Base-by-base conservation (phyloP, 2,113 vertebrate species). In the Excalfactoria chinensis region DNA sequence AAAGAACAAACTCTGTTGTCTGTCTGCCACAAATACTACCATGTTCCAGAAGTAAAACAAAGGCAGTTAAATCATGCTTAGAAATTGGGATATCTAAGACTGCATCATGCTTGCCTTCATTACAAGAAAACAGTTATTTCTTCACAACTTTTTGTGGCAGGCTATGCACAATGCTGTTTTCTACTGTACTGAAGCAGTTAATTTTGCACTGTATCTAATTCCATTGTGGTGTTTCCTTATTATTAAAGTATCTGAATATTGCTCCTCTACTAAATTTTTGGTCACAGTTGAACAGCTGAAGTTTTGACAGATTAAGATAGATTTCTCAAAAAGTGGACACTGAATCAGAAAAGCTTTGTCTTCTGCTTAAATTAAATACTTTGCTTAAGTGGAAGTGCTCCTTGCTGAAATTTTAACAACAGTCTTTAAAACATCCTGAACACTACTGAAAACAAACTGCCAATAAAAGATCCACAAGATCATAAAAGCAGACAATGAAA, bases 401-500 rank as follows among this genome's bases (percentile, higher is more conserved):
- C 32, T 25, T 17, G 34, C 58, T 13, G 22, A 17, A 51, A 69
- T 46, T n/a, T 8, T 11, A 35, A 25, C 40, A 35, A 30, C 34
- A 6, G 6, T 9, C 35, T 35, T 32, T 13, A 35, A 35, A n/a
- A 23, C 14, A 25, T 25, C 58, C 35, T 35, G 22, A 60, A 60
- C 34, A 25, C 58, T 35, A 16, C 34, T 25, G 9, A 23, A 60
- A 22, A 60, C 34, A 9, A 43, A n/a, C 48, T 12, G 22, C 21
- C 70, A 10, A 20, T 17, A 23, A 3, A 12, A 37, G 23, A 49
- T 0, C 3, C n/a, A 0, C 35, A 11, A 0, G 12, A 0, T 5
- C 6, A 7, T 18, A 1, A 13, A 0, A 23, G 23, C 0, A 4
- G 3, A 21, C 40, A 16, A 20, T 0, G 7, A 15, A 22, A 71